phyloP scores from a whole-genome alignment of 2,797 vertebrate genomes.

The Myotis myotis region DNA sequence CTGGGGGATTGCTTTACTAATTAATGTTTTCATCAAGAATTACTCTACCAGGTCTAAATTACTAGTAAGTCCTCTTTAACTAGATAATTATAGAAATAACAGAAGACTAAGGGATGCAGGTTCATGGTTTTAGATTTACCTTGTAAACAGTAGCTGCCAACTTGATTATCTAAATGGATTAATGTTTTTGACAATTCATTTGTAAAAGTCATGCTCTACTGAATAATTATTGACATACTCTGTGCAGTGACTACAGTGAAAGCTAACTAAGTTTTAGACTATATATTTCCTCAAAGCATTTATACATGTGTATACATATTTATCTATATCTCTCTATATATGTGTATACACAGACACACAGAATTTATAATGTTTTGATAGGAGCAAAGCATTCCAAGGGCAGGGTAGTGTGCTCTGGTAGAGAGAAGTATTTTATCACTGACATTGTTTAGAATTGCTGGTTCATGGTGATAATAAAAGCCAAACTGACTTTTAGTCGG shows the following conservation, averaged over 20 bases:
- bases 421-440: neutral
- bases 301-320: fast-evolving
- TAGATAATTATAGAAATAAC: constrained; percentile 56
- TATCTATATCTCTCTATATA: neutral
- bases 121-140: constrained; percentile 41
- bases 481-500: neutral
- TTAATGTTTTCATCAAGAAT: constrained; percentile 65
- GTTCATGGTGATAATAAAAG: neutral
- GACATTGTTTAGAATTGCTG: neutral
- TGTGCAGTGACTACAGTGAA: neutral
- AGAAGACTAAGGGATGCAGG: neutral
- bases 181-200: constrained; percentile 64
- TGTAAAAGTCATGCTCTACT: constrained; percentile 59
- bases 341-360: neutral
- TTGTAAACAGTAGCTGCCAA: constrained; percentile 63
- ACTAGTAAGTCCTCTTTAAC: constrained; percentile 59
- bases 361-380: neutral
- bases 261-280: neutral
- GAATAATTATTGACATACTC: constrained; percentile 67
- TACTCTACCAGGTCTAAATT: constrained; percentile 30
- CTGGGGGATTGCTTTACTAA: constrained; percentile 62
- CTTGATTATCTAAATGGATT: constrained; percentile 50
- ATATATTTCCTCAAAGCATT: neutral
- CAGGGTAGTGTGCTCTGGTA: neutral
- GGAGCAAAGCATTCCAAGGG: neutral